Evolutionary conservation across 2,797 vertebrate genomes (phyloP).

Genomic region (Sebastes matsubarae): DNA sequence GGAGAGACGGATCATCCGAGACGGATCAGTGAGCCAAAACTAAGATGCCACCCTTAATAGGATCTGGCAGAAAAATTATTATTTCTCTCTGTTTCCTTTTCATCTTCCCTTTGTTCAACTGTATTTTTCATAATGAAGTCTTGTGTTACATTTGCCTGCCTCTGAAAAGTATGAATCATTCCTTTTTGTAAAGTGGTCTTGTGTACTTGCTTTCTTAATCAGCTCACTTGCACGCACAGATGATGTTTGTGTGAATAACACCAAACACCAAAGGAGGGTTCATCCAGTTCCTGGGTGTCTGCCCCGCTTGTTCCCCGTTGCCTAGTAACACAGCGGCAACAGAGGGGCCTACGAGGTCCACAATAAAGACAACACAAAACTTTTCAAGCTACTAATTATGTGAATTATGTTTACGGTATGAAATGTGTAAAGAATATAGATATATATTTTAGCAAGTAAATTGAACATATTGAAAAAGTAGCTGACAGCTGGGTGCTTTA

Average conservation of each 20-base stretch:
- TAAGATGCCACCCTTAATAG: slow-evolving; percentile 81
- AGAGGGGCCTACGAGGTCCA: not conserved
- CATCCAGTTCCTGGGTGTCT: slow-evolving; percentile 9
- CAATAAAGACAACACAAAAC: not conserved
- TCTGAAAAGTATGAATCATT: slow-evolving; percentile 39
- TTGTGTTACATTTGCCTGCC: slow-evolving; percentile 50
- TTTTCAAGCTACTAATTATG: not conserved
- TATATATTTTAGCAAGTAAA: not conserved
- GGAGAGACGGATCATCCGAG: slow-evolving; percentile 77
- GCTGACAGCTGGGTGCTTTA: too few relatives aligned
- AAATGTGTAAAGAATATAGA: too few relatives aligned
- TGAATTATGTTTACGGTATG: not conserved
- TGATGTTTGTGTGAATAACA: not conserved
- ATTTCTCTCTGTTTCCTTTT: slow-evolving; percentile 63
- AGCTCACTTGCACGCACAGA: not conserved
- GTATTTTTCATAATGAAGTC: slow-evolving; percentile 61
- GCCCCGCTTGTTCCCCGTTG: not conserved
- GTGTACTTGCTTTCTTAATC: slow-evolving; percentile 16
- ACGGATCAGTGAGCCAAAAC: slow-evolving; percentile 84
- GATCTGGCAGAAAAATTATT: slow-evolving; percentile 74
- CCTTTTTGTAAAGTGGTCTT: not conserved
- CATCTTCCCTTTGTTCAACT: slow-evolving; percentile 61
- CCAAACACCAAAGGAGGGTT: not conserved
- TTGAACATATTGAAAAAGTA: not conserved
- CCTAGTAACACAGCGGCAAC: not conserved